Evolutionary conservation across 2,797 vertebrate genomes (phyloP).

Genomic region (Bufotes viridis): DNA sequence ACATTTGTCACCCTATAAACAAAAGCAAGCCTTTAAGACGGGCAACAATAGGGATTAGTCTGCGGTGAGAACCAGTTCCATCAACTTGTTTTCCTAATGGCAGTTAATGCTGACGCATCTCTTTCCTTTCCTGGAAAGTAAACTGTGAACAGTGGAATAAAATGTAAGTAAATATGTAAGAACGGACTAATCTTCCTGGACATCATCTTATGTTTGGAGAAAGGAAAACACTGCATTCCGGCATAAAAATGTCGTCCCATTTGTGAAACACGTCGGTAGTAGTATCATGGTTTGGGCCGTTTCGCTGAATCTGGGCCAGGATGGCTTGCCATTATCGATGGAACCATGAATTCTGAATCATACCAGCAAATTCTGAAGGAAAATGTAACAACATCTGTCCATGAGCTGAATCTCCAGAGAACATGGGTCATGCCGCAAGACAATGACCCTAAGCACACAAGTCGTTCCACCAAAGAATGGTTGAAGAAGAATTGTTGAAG

Average conservation of each 20-base stretch:
- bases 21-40: slow-evolving; percentile 15
- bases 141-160: neutral
- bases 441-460: too few relatives aligned
- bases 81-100: neutral
- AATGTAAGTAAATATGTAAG: neutral
- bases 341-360: too few relatives aligned
- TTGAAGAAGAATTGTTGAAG: too few relatives aligned
- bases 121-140: slow-evolving; percentile 5
- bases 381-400: too few relatives aligned
- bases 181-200: neutral
- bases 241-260: neutral
- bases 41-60: slow-evolving; percentile 24
- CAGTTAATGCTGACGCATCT: neutral
- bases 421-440: too few relatives aligned
- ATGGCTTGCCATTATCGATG: too few relatives aligned
- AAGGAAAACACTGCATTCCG: neutral
- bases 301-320: too few relatives aligned
- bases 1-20: slow-evolving; percentile 14
- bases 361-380: too few relatives aligned
- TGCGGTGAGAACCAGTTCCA: slow-evolving; percentile 9
- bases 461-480: too few relatives aligned
- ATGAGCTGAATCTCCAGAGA: too few relatives aligned
- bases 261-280: too few relatives aligned
- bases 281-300: too few relatives aligned
- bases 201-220: neutral